Base-by-base conservation (phyloP, 1,140 invertebrate genomes). In the Drosophila takahashii region DNA sequence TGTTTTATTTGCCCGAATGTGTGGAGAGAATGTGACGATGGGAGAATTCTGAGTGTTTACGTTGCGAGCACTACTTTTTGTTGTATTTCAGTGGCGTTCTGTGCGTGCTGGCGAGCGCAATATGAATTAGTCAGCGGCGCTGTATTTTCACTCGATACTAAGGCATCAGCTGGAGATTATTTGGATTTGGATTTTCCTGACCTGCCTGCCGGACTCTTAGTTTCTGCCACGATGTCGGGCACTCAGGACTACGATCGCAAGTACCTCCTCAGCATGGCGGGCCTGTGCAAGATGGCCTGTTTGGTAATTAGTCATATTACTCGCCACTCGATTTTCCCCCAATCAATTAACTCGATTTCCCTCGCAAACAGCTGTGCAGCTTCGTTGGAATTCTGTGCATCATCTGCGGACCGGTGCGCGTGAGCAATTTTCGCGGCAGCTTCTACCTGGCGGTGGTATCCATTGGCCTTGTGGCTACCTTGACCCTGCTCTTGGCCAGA, bases 391-490 rank as follows among this genome's bases (percentile, higher is more conserved):
- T 81, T 11, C 65, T 86, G 26, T 86, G 83, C 75, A 87, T 86
- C 18, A 58, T 69, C 22, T 86, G 81, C 74, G 84, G 83, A 5
- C 72, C 81, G 53, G 81, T 86, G 44, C 59, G 69, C 32, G 60
- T 86, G 57, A 86, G 83, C 61, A 86, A 86, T 29, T 86, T 86
- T 70, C 81, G 81, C 0, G 81, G 81, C 54, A 78, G 81, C 65
- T 87, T 81, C 54, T 86, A 86, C 48, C 45, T 86, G 53, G 61
- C 61, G 11, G 78, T 86, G 36, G 69, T n/a, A 0, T 16, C 79
- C 26, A 6, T 79, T 3, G 81, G 83, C 1, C 81, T 78, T 32
- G 42, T 64, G 27, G 41, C 61, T 50, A 86, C 75, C 18, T 29
- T 65, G 48, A 32, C 36, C 41, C 45, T 86, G 39, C 50, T 86